Percentiles rank a stretch among this genome's conserved stretches.
Evolutionary conservation across 2,797 vertebrate genomes (phyloP).

Genomic region (Sus cebifrons): DNA sequence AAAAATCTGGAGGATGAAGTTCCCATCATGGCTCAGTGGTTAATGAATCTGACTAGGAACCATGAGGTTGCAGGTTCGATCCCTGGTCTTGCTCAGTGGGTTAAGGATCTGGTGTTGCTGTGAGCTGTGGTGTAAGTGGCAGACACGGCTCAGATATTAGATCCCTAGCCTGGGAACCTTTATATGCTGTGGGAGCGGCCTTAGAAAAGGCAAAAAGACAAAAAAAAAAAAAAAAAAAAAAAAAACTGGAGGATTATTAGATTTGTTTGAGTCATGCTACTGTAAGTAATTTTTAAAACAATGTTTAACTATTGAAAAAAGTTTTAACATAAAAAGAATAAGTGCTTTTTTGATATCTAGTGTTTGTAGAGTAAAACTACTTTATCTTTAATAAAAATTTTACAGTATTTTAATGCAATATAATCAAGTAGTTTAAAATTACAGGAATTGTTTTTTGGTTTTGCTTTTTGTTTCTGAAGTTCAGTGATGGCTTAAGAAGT

Average conservation of each 20-base stretch:
- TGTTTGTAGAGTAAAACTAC: slow-evolving; percentile 25
- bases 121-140: too few relatives aligned
- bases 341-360: background rate
- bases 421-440: slow-evolving; percentile 40
- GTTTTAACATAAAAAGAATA: slow-evolving; percentile 33
- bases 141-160: too few relatives aligned
- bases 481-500: background rate
- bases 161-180: too few relatives aligned
- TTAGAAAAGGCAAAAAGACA: too few relatives aligned
- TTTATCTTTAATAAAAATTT: background rate
- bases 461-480: slow-evolving; percentile 64
- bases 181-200: too few relatives aligned
- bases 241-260: background rate
- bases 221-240: too few relatives aligned
- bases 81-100: too few relatives aligned
- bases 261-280: slow-evolving; percentile 62
- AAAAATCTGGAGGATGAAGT: background rate
- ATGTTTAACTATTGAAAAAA: background rate
- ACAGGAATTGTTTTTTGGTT: background rate
- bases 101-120: too few relatives aligned
- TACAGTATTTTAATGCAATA: background rate
- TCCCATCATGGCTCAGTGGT: too few relatives aligned
- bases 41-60: too few relatives aligned
- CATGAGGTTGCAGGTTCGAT: too few relatives aligned
- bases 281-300: slow-evolving; percentile 28